Evolutionary conservation across 2,797 vertebrate genomes (phyloP), one percentile per base, ranked within the genome.

Genomic region (Eulemur mongoz): DNA sequence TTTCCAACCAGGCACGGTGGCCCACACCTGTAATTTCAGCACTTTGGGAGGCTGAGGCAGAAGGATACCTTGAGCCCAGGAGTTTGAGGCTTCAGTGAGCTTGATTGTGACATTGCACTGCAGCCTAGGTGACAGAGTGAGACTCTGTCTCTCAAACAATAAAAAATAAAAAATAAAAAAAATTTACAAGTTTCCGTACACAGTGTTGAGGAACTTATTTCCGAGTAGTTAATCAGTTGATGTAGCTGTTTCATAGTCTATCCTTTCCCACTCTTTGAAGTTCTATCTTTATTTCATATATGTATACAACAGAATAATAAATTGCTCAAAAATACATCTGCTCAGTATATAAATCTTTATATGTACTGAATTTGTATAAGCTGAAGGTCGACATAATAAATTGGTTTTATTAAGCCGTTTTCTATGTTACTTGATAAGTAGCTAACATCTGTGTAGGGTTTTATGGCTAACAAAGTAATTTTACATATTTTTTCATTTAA

Each of bases 401-500:
- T 69, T 92, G 87, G 61, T 45, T 85, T 23, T 7, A 27, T 22
- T 89, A 89, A 89, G 59, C 27, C 73, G 17, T 57, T 92, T 69
- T 13, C 11, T 73, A 20, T 91, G 12, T 57, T 79, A n/a, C 65
- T 86, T 96, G 88, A 43, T 79, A 96, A 89, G 27, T 89, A 80
- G 72, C 11, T 88, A 67, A 86, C 9, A 50, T 93, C 52, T 63
- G 3, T 89, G 10, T 43, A 78, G 17, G n/a, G 13, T 50, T 75
- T 93, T 93, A 57, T 84, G 20, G 9, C 59, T 93, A 79, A 91
- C 32, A 90, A 78, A 87, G 20, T 59, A 48, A 70, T 93, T 95
- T 92, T 85, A 45, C 20, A 1, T 92, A 50, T 67, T 96, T 65
- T 95, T 96, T 63, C 27, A 54, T 67, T 50, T 85, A 89, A 88